These are phyloP conservation scores for Ephestia elutella DNA, from an alignment of 1,140 invertebrate genomes.

Conservation along the genomic window DNA sequence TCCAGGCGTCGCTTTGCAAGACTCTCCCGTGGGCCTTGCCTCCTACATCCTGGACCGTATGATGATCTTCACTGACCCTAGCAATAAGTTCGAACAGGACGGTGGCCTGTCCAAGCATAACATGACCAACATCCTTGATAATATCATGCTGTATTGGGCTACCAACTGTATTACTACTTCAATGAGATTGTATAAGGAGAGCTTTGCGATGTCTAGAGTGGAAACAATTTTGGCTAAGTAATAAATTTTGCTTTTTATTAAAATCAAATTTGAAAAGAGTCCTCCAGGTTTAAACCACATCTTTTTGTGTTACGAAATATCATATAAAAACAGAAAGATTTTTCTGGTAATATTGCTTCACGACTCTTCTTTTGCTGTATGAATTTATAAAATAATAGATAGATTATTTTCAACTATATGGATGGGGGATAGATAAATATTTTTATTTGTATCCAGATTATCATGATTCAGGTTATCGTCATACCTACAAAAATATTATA, in stretches of 20 bases:
- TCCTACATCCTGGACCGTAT: slow-evolving; percentile 86
- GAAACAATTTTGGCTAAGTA: slow-evolving; percentile 57
- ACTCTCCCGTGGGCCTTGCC: slow-evolving; percentile 80
- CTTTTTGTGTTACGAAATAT: too few relatives aligned
- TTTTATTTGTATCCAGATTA: too few relatives aligned
- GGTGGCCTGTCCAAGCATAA: slow-evolving; percentile 76
- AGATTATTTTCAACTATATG: too few relatives aligned
- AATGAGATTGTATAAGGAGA: slow-evolving; percentile 80
- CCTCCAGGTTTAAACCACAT: too few relatives aligned
- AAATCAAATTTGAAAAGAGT: too few relatives aligned
- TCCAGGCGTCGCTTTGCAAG: slow-evolving; percentile 75
- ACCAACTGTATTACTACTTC: slow-evolving; percentile 80
- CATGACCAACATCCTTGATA: slow-evolving; percentile 80
- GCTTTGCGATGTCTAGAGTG: slow-evolving; percentile 44
- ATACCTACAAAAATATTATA: too few relatives aligned
- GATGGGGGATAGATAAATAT: too few relatives aligned
- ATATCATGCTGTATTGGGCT: slow-evolving; percentile 86
- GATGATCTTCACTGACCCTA: slow-evolving; percentile 77
- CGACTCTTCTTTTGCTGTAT: too few relatives aligned
- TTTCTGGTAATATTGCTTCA: too few relatives aligned
- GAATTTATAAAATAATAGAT: too few relatives aligned
- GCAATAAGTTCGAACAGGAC: slow-evolving; percentile 62
- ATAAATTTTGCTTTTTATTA: background rate
- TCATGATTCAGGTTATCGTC: too few relatives aligned
- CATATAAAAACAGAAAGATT: too few relatives aligned